These are phyloP conservation scores for Philaenus spumarius DNA, from an alignment of 1,140 invertebrate genomes.

Conservation along the genomic window DNA sequence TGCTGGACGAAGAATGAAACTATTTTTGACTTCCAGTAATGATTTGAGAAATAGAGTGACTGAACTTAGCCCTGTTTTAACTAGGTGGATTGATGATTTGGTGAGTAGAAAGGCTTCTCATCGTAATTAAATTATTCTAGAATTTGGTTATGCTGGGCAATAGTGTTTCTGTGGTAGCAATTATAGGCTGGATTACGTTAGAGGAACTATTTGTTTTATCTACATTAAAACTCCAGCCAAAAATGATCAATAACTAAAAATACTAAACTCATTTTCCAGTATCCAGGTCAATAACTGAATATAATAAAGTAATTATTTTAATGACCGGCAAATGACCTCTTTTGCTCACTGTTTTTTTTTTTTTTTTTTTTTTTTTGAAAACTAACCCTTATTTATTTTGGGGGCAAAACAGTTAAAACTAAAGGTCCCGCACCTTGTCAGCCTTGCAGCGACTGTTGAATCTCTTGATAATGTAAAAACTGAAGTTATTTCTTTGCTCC, in stretches of 20 bases:
- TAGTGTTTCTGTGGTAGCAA: neutral
- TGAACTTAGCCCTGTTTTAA: slow-evolving; percentile 57
- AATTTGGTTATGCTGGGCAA: neutral
- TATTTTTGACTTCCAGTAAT: slow-evolving; percentile 49
- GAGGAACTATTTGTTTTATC: neutral
- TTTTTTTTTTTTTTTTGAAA: no score
- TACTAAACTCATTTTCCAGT: neutral
- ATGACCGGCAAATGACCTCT: no score
- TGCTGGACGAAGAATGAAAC: slow-evolving; percentile 61
- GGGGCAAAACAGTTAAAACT: no score
- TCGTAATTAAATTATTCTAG: no score
- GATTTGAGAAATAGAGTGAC: slow-evolving; percentile 55
- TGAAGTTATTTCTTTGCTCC: no score
- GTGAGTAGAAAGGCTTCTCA: slow-evolving; percentile 50
- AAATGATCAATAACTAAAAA: neutral
- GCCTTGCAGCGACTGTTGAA: no score
- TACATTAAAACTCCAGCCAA: neutral
- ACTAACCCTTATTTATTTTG: no score
- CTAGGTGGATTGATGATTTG: slow-evolving; percentile 60
- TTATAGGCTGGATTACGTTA: neutral
- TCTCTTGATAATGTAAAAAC: no score
- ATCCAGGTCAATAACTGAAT: no score
- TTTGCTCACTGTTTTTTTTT: no score
- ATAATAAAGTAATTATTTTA: no score
- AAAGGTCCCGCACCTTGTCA: no score